Evolutionary conservation across 2,797 vertebrate genomes (phyloP), one percentile per base, ranked within the genome.

Genomic region (Chaetodon trifasciatus): DNA sequence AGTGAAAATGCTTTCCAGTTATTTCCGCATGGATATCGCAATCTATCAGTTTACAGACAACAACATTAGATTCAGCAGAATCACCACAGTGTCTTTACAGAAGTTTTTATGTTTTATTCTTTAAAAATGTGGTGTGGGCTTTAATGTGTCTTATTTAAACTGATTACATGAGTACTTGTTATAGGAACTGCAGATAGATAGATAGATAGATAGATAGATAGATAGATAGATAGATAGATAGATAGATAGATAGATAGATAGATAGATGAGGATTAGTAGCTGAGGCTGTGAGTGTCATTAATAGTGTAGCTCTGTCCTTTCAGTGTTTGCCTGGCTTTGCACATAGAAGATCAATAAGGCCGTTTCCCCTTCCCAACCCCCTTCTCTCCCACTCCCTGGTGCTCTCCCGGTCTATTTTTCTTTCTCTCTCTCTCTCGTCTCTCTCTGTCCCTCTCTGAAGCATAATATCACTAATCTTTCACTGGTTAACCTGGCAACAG

Each of bases 301-400:
- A 93, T 93, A 92, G 92, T 92, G 93, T 93, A 91, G 91, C 90
- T 93, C 89, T 90, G 90, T 93, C 93, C 92, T 94, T 94, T 94
- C 91, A 86, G 86, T 94, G 94, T 95, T 96, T 95, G 95, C 93
- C 93, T 94, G 92, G 93, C 94, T 94, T 95, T 94, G 93, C 94
- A 95, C 94, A 95, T 93, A 90, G 82, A 70, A 89, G 94, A 95
- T 96, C 95, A 95, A 96, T 96, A 95, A 86, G 81, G 83, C 86
- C 7, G 90, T 91, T 93, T 94, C 93, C 93, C 92, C 88, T 89
- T 88, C 92, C 93, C 94, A 90, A 87, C 90, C 89, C 92, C 91
- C 91, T 87, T 86, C 88, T 83, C 83, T 89, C 77, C 67, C 81
- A 85, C 86, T 85, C 86, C 75, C 85, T 80, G 68, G 78, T 82